Evolutionary conservation across 2,888 invertebrate genomes (phyloP).

Genomic region (Drosophila prostipennis): DNA sequence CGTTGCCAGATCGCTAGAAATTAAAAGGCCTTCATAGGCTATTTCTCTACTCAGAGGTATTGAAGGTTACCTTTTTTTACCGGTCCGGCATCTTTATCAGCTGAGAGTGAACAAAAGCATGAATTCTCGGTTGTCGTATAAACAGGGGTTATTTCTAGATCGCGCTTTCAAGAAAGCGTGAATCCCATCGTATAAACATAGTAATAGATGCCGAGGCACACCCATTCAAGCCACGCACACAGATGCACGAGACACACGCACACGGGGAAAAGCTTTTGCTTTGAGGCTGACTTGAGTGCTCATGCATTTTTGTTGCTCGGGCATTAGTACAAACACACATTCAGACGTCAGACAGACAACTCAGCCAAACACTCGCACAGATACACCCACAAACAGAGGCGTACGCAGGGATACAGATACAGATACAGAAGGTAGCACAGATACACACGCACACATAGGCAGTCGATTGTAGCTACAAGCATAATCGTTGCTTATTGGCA

Average conservation of each 20-base stretch:
- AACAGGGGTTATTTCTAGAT: too few relatives aligned
- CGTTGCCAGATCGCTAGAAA: too few relatives aligned
- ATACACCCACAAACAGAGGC: conserved; percentile 20
- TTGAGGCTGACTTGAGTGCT: conserved; percentile 61
- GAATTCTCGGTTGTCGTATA: too few relatives aligned
- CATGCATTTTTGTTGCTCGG: conserved; percentile 71
- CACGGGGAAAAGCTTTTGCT: conserved; percentile 20
- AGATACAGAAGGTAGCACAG: conserved; percentile 2
- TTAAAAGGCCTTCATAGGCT: too few relatives aligned
- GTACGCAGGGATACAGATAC: conserved; percentile 5
- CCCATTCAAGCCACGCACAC: conserved; percentile 10
- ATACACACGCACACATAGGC: conserved; percentile 27
- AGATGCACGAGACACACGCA: background rate
- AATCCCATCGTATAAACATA: too few relatives aligned
- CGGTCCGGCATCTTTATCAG: too few relatives aligned
- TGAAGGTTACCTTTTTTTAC: too few relatives aligned
- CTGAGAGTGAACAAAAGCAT: too few relatives aligned
- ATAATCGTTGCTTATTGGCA: conserved; percentile 79
- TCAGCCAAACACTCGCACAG: conserved; percentile 11
- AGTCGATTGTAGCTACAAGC: conserved; percentile 76
- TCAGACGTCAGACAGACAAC: conserved; percentile 8
- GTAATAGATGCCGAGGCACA: conserved; percentile 11
- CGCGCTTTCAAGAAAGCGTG: too few relatives aligned
- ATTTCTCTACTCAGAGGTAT: too few relatives aligned
- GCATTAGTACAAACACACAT: conserved; percentile 58